Conservation (phyloP, 2,113 vertebrate species). For the Rutilus rutilus region DNA sequence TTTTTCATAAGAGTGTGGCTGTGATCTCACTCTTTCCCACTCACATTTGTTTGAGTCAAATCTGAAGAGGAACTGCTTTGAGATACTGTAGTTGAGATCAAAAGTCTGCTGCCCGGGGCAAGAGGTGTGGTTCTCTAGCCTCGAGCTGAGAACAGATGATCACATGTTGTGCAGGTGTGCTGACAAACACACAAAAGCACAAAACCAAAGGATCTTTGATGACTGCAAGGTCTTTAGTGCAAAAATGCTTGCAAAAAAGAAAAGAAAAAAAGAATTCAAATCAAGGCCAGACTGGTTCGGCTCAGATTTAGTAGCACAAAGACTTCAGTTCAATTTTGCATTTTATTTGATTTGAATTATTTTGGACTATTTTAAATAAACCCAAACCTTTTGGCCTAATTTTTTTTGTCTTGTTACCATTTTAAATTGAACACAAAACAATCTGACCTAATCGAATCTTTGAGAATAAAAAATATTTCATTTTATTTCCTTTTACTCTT, state of each 20-base stretch:
- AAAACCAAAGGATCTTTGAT: background rate
- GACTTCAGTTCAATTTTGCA: background rate
- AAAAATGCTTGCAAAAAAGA: background rate
- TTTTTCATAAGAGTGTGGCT: background rate
- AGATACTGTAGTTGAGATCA: conserved; percentile 28
- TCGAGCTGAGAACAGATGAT: conserved; percentile 28
- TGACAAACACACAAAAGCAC: conserved; percentile 39
- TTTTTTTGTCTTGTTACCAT: background rate
- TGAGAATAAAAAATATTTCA: background rate
- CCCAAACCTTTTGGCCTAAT: background rate
- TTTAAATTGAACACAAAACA: background rate
- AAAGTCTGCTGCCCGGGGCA: conserved; percentile 27
- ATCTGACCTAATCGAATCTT: background rate
- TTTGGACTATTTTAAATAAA: background rate
- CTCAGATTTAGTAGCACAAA: background rate
- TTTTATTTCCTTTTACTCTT: background rate
- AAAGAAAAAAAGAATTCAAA: background rate
- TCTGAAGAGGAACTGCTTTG: conserved; percentile 13
- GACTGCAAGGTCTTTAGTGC: background rate
- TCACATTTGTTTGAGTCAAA: background rate
- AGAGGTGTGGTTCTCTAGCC: conserved; percentile 42
- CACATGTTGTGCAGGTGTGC: conserved; percentile 52
- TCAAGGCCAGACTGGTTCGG: background rate
- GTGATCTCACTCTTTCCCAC: background rate
- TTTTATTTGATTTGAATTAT: background rate